Conservation (phyloP, 2,888 invertebrate species). For the Malacosoma neustria region DNA sequence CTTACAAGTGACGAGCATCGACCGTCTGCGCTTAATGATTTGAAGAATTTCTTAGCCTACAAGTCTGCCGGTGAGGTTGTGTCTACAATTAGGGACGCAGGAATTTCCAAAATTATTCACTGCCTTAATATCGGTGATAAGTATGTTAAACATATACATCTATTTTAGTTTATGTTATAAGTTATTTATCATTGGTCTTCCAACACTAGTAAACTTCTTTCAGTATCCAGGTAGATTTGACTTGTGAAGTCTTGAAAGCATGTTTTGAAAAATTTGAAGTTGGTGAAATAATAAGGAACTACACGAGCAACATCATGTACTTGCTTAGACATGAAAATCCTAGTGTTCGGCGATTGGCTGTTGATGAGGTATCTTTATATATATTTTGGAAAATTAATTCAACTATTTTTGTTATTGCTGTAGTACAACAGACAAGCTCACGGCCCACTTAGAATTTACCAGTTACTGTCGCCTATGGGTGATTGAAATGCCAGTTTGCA, state of each 20-base stretch:
- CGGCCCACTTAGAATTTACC: no score
- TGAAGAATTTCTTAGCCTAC: slow-evolving; percentile 42
- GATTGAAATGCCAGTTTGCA: no score
- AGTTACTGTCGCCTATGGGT: no score
- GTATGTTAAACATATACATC: slow-evolving; percentile 23
- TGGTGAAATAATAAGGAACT: slow-evolving; percentile 74
- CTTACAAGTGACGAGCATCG: slow-evolving; percentile 41
- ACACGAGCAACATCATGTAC: slow-evolving; percentile 75
- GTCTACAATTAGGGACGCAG: slow-evolving; percentile 41
- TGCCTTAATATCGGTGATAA: slow-evolving; percentile 72
- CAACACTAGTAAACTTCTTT: slow-evolving; percentile 7
- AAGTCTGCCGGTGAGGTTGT: slow-evolving; percentile 41
- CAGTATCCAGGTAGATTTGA: slow-evolving; percentile 22
- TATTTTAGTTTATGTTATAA: not conserved
- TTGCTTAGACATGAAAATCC: slow-evolving; percentile 77
- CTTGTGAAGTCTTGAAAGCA: slow-evolving; percentile 26
- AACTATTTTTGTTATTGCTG: no score
- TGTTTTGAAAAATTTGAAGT: slow-evolving; percentile 76
- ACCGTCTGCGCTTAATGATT: slow-evolving; percentile 41
- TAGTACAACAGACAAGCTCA: no score
- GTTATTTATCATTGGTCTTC: not conserved
- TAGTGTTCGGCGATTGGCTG: slow-evolving; percentile 77
- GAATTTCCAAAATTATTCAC: slow-evolving; percentile 76
- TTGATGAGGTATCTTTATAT: slow-evolving; percentile 80
- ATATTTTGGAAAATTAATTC: no score